Base-by-base conservation (phyloP, 2,113 vertebrate species). In the Emydocephalus ijimae region DNA sequence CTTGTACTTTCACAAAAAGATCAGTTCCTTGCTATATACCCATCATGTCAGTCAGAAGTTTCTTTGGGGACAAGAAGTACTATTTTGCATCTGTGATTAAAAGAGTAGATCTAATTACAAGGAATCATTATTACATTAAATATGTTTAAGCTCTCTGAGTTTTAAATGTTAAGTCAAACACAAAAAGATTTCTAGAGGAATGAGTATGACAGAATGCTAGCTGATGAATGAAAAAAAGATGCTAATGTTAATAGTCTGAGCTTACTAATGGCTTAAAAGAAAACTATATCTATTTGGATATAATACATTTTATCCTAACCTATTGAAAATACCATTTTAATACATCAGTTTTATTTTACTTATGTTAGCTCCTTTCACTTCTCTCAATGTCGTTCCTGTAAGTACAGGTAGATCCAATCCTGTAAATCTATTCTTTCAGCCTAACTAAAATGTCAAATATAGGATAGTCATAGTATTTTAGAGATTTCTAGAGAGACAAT, bases 91-190 rank as follows among this genome's bases (percentile, higher is more conserved):
- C 74, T 55, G 94, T 95, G 93, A 97, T 97, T 97, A 96, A 95
- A 96, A 95, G 87, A 97, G 64, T 94, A 96, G 96, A 97, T 97
- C 91, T 96, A 97, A 96, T 96, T 96, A 96, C 90, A 95, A 95
- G 57, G 93, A 96, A 96, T 96, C 87, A 88, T 96, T 97, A 94
- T 93, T 96, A 91, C 93, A 95, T 95, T 96, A 97, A 97, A 96
- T 95, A 94, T 20, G 43, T 96, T 95, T 96, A 95, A 94, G 91
- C 43, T 96, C 90, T 95, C 91, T 92, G n/a, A 93, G 21, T 23
- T 85, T 96, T 94, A 94, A 95, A 92, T 45, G 55, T 95, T 96
- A 87, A 96, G 87, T 92, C 91, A 95, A 92, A 95, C 90, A 95
- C 90, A 92, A 95, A 56, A 94, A 94, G 4, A 34, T 95, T 96